Conservation (phyloP, 2,113 vertebrate species). For the Papio anubis region DNA sequence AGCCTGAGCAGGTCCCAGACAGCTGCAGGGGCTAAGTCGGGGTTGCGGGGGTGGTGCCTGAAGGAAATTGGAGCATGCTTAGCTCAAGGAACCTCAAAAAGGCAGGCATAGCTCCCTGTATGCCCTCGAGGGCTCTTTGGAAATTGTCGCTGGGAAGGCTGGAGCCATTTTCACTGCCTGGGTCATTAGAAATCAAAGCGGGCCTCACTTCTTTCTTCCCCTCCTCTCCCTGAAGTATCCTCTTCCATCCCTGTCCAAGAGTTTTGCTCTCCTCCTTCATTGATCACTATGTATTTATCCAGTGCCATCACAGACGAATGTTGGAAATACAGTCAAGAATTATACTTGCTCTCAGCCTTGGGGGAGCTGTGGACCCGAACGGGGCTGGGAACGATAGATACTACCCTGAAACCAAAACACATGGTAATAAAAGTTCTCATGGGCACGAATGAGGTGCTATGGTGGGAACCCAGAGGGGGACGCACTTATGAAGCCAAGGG, state of each 20-base stretch:
- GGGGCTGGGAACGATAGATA: background rate
- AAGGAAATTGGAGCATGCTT: background rate
- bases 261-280: background rate
- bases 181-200: background rate
- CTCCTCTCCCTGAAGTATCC: background rate
- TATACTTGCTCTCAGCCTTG: background rate
- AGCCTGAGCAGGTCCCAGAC: constrained; percentile 12
- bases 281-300: background rate
- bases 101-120: background rate
- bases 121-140: background rate
- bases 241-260: background rate
- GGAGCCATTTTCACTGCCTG: background rate
- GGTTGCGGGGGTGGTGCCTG: background rate
- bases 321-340: background rate
- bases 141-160: background rate
- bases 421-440: background rate
- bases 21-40: background rate
- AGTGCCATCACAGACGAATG: background rate
- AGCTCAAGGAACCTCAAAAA: background rate
- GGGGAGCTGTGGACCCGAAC: background rate
- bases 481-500: background rate
- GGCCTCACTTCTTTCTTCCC: background rate
- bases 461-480: background rate
- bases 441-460: background rate
- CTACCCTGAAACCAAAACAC: background rate